phyloP scores from a whole-genome alignment of 2,113 vertebrate species.

The Falco punctatus region DNA sequence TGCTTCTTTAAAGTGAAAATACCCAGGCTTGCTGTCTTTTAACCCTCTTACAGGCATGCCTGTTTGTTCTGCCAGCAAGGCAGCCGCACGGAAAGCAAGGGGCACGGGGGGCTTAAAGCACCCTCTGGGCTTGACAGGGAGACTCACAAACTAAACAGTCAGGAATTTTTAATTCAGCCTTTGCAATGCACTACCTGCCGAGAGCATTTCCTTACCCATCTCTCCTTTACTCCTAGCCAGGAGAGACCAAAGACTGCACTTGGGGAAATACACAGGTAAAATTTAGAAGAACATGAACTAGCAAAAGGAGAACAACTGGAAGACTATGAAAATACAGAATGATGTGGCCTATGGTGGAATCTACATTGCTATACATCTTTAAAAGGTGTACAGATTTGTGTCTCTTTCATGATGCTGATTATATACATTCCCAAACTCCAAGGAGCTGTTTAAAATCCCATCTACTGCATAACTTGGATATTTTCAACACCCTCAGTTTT shows the following conservation, averaged over 20 bases:
- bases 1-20: neutral
- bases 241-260: slow-evolving; percentile 40
- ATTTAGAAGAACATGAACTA: slow-evolving; percentile 23
- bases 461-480: neutral
- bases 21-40: neutral
- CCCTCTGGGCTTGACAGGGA: neutral
- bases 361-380: neutral
- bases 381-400: neutral
- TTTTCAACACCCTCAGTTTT: neutral
- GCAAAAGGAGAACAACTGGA: slow-evolving; percentile 15
- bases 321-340: neutral
- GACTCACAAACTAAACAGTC: neutral
- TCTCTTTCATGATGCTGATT: neutral
- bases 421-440: neutral
- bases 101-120: neutral
- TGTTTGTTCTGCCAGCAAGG: slow-evolving; percentile 56
- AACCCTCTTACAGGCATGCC: slow-evolving; percentile 29
- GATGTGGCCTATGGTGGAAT: neutral
- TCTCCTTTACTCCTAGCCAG: neutral
- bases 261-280: neutral
- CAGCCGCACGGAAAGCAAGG: slow-evolving; percentile 2
- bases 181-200: neutral
- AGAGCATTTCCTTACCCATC: neutral
- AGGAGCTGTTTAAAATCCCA: neutral
- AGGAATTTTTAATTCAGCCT: neutral